Percentiles rank a stretch among this genome's conserved stretches.
Conservation (phyloP, 1,140 invertebrate genomes). For the Aricia agestis region DNA sequence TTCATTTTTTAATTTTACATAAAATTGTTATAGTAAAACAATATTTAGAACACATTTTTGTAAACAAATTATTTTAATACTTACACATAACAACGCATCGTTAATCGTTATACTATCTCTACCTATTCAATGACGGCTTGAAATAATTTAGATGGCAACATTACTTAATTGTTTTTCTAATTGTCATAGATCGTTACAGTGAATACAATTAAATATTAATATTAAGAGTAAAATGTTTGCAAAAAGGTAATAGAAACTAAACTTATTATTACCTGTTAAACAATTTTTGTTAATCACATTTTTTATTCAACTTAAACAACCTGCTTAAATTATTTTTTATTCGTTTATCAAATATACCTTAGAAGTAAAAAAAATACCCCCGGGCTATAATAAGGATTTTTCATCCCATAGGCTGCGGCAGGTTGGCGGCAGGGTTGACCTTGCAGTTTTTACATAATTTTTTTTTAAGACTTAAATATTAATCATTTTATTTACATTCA, state of each 20-base stretch:
- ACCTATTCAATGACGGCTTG: conserved; percentile 24
- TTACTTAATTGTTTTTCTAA: background rate
- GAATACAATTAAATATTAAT: background rate
- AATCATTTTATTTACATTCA: background rate
- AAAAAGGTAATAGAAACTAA: background rate
- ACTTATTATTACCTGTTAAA: background rate
- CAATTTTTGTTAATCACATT: too few species aligned
- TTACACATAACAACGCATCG: background rate
- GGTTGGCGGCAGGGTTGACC: background rate
- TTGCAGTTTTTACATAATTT: background rate
- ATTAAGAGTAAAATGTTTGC: background rate
- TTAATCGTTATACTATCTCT: conserved; percentile 18
- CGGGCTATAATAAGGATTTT: too few species aligned
- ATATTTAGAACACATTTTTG: background rate
- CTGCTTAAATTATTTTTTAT: too few species aligned
- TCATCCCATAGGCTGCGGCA: background rate
- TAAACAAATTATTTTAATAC: conserved; percentile 11
- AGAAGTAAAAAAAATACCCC: too few species aligned
- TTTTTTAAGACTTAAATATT: background rate
- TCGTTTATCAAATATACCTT: too few species aligned
- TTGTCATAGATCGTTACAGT: background rate
- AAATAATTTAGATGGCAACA: background rate
- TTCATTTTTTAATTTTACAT: background rate
- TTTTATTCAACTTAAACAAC: too few species aligned
- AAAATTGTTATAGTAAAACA: background rate